Conservation (phyloP, 2,113 vertebrate genomes). For the Myotis lucifugus region DNA sequence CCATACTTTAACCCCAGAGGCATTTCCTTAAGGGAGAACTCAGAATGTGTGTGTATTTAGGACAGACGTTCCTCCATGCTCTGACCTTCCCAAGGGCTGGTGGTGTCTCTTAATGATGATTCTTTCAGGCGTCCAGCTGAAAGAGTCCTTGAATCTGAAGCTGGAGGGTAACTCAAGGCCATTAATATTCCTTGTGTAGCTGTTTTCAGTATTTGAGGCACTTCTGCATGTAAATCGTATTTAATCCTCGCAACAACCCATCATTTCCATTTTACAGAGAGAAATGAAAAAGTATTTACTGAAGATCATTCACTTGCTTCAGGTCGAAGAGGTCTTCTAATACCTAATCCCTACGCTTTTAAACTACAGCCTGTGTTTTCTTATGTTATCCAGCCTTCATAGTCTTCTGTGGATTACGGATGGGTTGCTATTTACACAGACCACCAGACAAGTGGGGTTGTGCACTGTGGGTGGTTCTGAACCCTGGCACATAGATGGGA, state of each 20-base stretch:
- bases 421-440: background rate
- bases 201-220: background rate
- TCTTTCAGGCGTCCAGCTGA: background rate
- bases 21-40: conserved; percentile 49
- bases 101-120: background rate
- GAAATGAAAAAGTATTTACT: background rate
- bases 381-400: background rate
- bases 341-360: background rate
- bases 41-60: background rate
- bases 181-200: background rate
- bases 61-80: background rate
- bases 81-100: background rate
- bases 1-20: background rate
- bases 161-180: background rate
- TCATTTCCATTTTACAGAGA: background rate
- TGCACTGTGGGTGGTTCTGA: background rate
- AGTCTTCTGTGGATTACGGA: background rate
- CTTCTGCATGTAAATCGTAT: background rate
- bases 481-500: background rate
- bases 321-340: background rate
- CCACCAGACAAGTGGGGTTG: background rate
- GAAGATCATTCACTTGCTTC: background rate
- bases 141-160: background rate
- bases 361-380: background rate
- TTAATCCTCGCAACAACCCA: background rate